Percentiles rank a stretch among this genome's conserved stretches.
Conservation (phyloP, 2,113 vertebrate genomes). For the Poeciliopsis occidentalis region DNA sequence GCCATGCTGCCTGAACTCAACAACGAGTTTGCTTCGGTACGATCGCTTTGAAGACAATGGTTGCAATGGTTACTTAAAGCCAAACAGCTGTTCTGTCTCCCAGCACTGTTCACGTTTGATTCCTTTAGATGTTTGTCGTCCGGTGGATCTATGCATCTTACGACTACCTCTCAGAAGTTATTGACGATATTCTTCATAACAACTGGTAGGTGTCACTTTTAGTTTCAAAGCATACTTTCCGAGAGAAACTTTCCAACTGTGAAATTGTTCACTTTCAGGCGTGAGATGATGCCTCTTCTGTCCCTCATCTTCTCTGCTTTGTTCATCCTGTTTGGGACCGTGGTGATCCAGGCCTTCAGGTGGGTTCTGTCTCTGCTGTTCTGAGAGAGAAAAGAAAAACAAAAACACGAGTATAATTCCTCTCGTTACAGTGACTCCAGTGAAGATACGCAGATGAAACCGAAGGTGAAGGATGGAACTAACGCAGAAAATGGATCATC, state of each 20-base stretch:
- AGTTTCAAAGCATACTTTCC: background rate
- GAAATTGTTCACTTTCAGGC: constrained; percentile 77
- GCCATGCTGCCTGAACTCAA: constrained; percentile 87
- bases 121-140: constrained; percentile 88
- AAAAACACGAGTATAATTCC: background rate
- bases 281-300: constrained; percentile 97
- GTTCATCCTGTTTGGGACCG: constrained; percentile 96
- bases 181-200: constrained; percentile 90
- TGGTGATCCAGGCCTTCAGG: constrained; percentile 97
- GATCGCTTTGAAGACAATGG: constrained; percentile 37
- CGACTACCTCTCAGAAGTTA: constrained; percentile 86
- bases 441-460: constrained; percentile 84
- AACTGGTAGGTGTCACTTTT: constrained; percentile 86
- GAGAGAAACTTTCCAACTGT: background rate
- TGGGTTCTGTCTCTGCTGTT: constrained; percentile 41
- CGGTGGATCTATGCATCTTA: constrained; percentile 87
- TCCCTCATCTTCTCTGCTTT: constrained; percentile 94
- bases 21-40: constrained; percentile 92
- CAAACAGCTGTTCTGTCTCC: background rate
- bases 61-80: background rate
- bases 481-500: constrained; percentile 80
- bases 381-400: too few relatives aligned
- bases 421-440: constrained; percentile 85
- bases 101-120: background rate
- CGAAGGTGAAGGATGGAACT: constrained; percentile 81